Evolutionary conservation across 2,113 vertebrate species (phyloP).

Genomic region (Platycercus adscitus): DNA sequence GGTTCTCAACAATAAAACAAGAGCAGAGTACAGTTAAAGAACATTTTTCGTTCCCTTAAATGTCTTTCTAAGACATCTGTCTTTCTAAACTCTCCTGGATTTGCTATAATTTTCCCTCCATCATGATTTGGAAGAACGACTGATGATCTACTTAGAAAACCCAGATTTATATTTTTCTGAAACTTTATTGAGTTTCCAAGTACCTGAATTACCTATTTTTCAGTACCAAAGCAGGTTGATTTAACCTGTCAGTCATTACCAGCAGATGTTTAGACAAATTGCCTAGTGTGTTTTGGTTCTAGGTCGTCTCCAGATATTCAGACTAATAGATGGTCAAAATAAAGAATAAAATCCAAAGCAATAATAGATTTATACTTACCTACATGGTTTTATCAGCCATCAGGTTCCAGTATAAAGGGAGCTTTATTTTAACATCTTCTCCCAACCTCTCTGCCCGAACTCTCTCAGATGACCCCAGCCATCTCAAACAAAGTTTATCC

Average conservation of each 20-base stretch:
- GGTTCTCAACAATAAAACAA: not conserved
- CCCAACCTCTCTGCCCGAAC: not conserved
- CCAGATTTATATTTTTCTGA: not conserved
- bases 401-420: not conserved
- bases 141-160: not conserved
- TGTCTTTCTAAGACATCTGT: not conserved
- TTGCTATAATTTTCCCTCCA: not conserved
- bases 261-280: not conserved
- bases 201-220: not conserved
- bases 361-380: slow-evolving; percentile 25
- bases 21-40: not conserved
- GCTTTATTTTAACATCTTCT: slow-evolving; percentile 6
- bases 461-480: not conserved
- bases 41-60: not conserved
- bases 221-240: not conserved
- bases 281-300: not conserved
- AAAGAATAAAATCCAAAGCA: slow-evolving; percentile 1
- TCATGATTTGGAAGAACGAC: not conserved
- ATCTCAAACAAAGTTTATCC: not conserved
- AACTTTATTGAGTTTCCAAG: not conserved
- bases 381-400: not conserved
- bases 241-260: not conserved
- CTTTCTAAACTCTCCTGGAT: not conserved
- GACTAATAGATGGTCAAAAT: not conserved
- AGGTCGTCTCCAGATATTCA: not conserved